These are phyloP conservation scores for Brachionus manjavacas DNA, from an alignment of 1,140 invertebrate genomes.

Conservation along the genomic window DNA sequence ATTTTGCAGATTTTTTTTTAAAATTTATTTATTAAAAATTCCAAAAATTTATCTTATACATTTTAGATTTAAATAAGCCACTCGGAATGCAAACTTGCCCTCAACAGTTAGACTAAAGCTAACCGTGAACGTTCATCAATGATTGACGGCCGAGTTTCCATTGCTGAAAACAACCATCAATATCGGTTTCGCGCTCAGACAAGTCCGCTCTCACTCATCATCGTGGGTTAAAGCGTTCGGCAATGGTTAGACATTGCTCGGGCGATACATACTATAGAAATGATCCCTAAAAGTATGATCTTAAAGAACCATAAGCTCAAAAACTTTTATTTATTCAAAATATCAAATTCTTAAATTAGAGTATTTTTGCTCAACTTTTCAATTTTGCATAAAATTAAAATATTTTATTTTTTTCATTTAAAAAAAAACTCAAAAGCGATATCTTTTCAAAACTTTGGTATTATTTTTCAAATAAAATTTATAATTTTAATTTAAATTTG, in stretches of 20 bases:
- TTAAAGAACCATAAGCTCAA: too few relatives aligned
- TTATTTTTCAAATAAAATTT: too few relatives aligned
- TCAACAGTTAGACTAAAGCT: neutral
- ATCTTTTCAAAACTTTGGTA: too few relatives aligned
- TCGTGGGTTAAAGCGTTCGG: neutral
- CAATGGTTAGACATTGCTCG: too few relatives aligned
- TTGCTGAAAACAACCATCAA: neutral
- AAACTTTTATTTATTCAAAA: too few relatives aligned
- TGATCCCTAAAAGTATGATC: too few relatives aligned
- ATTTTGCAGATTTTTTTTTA: too few relatives aligned
- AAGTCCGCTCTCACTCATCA: slow-evolving; percentile 14
- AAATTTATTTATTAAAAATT: too few relatives aligned
- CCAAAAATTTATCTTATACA: neutral
- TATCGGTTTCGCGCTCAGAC: slow-evolving; percentile 17
- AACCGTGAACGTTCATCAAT: slow-evolving; percentile 25
- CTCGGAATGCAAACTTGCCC: slow-evolving; percentile 9
- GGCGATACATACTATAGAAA: too few relatives aligned
- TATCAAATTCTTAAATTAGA: neutral
- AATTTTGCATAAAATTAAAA: neutral
- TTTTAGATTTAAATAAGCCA: neutral
- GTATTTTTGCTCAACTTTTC: neutral
- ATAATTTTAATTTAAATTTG: too few relatives aligned
- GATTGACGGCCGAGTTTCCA: neutral
- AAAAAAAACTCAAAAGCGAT: too few relatives aligned
- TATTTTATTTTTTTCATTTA: neutral